Conservation (phyloP, 2,113 vertebrate genomes). For the Loxodonta africana region DNA sequence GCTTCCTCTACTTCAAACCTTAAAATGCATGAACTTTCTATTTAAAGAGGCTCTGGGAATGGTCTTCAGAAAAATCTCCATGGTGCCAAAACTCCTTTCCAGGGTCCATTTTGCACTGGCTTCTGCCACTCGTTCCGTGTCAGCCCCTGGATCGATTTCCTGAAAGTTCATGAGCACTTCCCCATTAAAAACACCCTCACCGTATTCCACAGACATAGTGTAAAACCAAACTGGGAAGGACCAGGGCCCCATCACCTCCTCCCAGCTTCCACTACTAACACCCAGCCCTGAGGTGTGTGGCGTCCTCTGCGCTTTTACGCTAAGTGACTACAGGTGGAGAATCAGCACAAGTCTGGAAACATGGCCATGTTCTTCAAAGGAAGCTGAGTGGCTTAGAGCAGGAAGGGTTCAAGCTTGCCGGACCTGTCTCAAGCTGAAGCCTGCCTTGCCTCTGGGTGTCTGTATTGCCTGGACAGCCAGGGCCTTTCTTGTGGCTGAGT, state of each 20-base stretch:
- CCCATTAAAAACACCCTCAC: background rate
- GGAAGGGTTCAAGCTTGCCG: background rate
- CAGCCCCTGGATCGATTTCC: background rate
- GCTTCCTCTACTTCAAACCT: background rate
- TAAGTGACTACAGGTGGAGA: background rate
- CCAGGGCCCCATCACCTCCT: background rate
- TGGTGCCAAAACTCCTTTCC: background rate
- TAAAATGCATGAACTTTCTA: background rate
- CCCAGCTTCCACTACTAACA: background rate
- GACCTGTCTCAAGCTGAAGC: background rate
- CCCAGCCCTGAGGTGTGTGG: rapidly evolving
- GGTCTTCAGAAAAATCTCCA: background rate
- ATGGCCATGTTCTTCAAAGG: background rate
- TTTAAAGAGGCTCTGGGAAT: background rate
- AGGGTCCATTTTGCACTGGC: rapidly evolving
- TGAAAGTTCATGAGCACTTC: background rate
- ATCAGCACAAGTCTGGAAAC: background rate
- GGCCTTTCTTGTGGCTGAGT: background rate
- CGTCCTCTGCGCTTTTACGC: background rate
- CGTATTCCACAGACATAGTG: rapidly evolving
- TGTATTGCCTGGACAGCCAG: rapidly evolving
- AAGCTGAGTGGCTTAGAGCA: background rate
- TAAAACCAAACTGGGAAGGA: background rate
- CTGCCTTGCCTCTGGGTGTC: background rate
- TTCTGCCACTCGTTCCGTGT: background rate